A percentile compares a stretch with the other conserved stretches of the same genome.
Conservation (phyloP, 2,797 vertebrate species). For the Rachycentron canadum region DNA sequence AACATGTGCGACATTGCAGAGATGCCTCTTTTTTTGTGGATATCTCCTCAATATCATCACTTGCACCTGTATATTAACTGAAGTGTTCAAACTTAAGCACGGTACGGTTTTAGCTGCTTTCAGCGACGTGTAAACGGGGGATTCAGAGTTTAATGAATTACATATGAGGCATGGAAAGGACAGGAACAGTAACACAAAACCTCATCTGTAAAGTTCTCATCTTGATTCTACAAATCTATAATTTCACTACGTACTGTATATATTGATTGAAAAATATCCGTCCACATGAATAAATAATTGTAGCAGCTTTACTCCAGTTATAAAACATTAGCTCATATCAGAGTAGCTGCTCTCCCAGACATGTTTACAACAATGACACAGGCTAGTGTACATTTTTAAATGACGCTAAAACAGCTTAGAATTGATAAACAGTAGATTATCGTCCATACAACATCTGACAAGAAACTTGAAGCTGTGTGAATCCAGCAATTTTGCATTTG, state of each 20-base stretch:
- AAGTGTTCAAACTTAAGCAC: not conserved
- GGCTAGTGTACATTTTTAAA: conserved; percentile 27
- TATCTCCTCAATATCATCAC: not conserved
- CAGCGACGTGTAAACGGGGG: not conserved
- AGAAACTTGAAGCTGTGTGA: conserved; percentile 50
- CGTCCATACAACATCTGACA: conserved; percentile 6
- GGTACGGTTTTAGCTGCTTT: not conserved
- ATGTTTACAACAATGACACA: conserved; percentile 46
- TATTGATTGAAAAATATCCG: conserved; percentile 44
- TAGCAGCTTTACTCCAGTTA: conserved; percentile 23
- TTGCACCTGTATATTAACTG: not conserved
- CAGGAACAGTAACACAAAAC: not conserved
- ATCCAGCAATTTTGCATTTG: conserved; percentile 35
- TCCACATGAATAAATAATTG: conserved; percentile 42
- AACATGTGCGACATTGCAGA: conserved; percentile 16
- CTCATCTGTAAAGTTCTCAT: not conserved
- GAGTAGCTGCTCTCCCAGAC: conserved; percentile 37
- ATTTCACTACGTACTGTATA: conserved; percentile 31
- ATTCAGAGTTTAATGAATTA: not conserved
- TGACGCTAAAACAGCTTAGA: conserved; percentile 2
- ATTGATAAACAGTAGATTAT: not conserved
- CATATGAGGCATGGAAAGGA: no score
- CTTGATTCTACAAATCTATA: conserved; percentile 11
- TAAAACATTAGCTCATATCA: conserved; percentile 20
- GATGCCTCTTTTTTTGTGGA: not conserved